Conservation (phyloP, 2,797 vertebrate species). For the Pseudochaenichthys georgianus region DNA sequence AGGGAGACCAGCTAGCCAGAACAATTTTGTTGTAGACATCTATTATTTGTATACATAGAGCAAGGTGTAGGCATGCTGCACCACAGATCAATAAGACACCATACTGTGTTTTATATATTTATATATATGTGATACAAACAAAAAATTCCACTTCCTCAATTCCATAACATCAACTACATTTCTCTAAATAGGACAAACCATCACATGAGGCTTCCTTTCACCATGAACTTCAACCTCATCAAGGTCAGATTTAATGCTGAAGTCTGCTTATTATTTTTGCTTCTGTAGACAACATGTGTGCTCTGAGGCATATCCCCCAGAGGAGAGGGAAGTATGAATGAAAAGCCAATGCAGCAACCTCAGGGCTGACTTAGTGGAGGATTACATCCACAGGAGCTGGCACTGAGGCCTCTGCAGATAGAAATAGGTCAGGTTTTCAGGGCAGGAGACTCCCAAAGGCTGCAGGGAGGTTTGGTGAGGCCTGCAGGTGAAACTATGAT, state of each 20-base stretch:
- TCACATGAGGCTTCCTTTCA: neutral
- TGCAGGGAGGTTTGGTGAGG: conserved; percentile 16
- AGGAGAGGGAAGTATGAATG: conserved; percentile 26
- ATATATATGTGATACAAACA: neutral
- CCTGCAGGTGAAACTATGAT: conserved; percentile 25
- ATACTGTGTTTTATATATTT: neutral
- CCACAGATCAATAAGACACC: neutral
- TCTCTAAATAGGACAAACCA: conserved; percentile 11
- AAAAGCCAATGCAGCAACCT: conserved; percentile 53
- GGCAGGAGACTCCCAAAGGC: conserved; percentile 29
- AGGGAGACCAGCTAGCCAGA: neutral
- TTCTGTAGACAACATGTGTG: conserved; percentile 19
- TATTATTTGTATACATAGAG: no score
- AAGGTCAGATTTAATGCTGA: conserved; percentile 23
- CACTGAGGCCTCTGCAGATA: conserved; percentile 14
- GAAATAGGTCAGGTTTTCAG: conserved; percentile 43
- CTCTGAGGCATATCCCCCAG: conserved; percentile 32
- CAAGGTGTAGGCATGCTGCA: neutral
- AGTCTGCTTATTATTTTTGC: conserved; percentile 17
- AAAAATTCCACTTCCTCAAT: neutral
- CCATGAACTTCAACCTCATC: conserved; percentile 21
- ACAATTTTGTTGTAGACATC: neutral
- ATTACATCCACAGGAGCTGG: conserved; percentile 49
- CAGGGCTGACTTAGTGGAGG: conserved; percentile 52
- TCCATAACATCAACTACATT: neutral